phyloP scores from a whole-genome alignment of 2,113 vertebrate genomes.

The Anarhynchus alexandrinus region DNA sequence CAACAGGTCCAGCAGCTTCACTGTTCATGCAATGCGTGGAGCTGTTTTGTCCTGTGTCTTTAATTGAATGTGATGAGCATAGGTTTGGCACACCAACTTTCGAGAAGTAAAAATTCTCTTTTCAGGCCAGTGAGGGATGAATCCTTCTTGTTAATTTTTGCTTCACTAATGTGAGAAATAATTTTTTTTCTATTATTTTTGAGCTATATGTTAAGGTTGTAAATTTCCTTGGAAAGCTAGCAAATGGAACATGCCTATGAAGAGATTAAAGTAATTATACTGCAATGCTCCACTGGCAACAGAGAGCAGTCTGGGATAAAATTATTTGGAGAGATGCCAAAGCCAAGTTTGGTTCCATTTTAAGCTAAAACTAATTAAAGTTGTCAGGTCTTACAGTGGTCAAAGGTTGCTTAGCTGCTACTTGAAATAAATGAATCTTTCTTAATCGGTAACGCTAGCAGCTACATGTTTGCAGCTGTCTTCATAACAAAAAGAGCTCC shows the following conservation, averaged over 20 bases:
- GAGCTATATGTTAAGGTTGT: constrained; percentile 5
- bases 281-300: constrained; percentile 36
- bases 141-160: not conserved
- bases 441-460: not conserved
- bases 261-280: constrained; percentile 65
- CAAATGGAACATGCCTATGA: constrained; percentile 57
- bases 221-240: constrained; percentile 53
- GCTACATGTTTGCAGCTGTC: not conserved
- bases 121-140: not conserved
- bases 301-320: constrained; percentile 50
- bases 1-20: not conserved
- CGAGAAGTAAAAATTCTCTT: not conserved
- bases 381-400: constrained; percentile 36
- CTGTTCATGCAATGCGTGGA: not conserved
- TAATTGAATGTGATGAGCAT: not conserved
- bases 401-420: constrained; percentile 12
- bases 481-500: not conserved
- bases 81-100: not conserved
- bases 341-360: constrained; percentile 47
- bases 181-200: not conserved
- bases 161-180: not conserved
- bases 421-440: constrained; percentile 47
- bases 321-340: constrained; percentile 42
- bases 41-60: not conserved
- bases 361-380: constrained; percentile 65